Conservation (phyloP, 2,797 vertebrate genomes). For the Trichosurus vulpecula region DNA sequence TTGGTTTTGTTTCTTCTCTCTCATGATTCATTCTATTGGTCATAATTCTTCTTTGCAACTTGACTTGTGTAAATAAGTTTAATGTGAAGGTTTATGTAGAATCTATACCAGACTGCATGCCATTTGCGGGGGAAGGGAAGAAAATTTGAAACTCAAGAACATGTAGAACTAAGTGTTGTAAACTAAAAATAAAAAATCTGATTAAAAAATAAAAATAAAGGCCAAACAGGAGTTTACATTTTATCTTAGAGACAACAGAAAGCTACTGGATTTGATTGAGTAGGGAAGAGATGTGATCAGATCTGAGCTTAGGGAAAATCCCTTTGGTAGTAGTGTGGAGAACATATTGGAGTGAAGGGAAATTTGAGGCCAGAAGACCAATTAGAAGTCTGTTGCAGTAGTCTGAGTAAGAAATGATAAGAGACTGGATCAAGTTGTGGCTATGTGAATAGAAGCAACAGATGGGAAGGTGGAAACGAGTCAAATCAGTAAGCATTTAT, state of each 20-base stretch:
- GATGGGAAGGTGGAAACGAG: neutral
- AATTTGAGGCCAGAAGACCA: neutral
- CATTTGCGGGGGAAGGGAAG: too few species aligned
- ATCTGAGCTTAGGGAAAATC: conserved; percentile 37
- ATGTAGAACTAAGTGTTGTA: too few species aligned
- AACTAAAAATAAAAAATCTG: too few species aligned
- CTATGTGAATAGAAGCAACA: neutral
- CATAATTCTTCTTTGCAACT: too few species aligned
- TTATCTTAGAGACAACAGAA: conserved; percentile 34
- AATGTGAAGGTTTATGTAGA: too few species aligned
- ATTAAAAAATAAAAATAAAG: too few species aligned
- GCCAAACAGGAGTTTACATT: conserved; percentile 7
- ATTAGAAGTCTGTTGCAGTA: neutral
- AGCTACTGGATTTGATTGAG: conserved; percentile 21
- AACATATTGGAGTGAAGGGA: conserved; percentile 6
- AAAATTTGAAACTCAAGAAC: too few species aligned
- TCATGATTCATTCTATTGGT: too few species aligned
- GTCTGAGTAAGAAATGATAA: conserved; percentile 22
- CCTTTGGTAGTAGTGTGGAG: neutral
- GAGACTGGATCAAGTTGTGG: neutral
- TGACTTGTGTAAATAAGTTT: too few species aligned
- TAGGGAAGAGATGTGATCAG: conserved; percentile 19
- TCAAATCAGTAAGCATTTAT: neutral
- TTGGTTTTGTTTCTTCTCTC: too few species aligned
- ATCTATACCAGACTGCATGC: too few species aligned